These are phyloP conservation scores for Polydrusus cervinus DNA, from an alignment of 2,888 invertebrate genomes.

Conservation along the genomic window DNA sequence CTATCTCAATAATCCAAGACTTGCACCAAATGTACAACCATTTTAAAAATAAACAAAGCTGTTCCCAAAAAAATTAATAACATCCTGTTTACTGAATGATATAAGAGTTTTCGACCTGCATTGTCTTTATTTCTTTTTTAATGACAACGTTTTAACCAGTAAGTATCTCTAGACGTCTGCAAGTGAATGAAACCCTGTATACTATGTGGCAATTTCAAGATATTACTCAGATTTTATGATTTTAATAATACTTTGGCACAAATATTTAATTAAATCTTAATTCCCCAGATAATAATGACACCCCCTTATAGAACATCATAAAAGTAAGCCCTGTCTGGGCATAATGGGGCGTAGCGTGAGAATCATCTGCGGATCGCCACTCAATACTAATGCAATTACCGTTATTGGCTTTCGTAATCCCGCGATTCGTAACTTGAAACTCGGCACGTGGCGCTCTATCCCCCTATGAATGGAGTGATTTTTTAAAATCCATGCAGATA, in stretches of 20 bases:
- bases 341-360: slow-evolving; percentile 64
- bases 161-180: too few species aligned
- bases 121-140: too few species aligned
- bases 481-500: slow-evolving; percentile 9
- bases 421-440: slow-evolving; percentile 55
- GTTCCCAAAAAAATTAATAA: too few species aligned
- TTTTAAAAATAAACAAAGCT: too few species aligned
- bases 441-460: slow-evolving; percentile 39
- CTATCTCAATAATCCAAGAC: too few species aligned
- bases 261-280: slow-evolving; percentile 42
- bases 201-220: too few species aligned
- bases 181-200: too few species aligned
- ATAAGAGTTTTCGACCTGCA: too few species aligned
- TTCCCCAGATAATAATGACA: slow-evolving; percentile 50
- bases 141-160: too few species aligned
- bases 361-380: slow-evolving; percentile 68
- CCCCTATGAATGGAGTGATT: slow-evolving; percentile 22
- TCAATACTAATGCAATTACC: slow-evolving; percentile 73
- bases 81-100: too few species aligned
- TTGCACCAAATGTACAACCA: too few species aligned
- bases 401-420: slow-evolving; percentile 72
- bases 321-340: slow-evolving; percentile 9
- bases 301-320: slow-evolving; percentile 29
- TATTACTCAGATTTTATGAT: neutral
- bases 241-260: slow-evolving; percentile 25